phyloP scores from a whole-genome alignment of 2,113 vertebrate species.

The Tauraco erythrolophus region DNA sequence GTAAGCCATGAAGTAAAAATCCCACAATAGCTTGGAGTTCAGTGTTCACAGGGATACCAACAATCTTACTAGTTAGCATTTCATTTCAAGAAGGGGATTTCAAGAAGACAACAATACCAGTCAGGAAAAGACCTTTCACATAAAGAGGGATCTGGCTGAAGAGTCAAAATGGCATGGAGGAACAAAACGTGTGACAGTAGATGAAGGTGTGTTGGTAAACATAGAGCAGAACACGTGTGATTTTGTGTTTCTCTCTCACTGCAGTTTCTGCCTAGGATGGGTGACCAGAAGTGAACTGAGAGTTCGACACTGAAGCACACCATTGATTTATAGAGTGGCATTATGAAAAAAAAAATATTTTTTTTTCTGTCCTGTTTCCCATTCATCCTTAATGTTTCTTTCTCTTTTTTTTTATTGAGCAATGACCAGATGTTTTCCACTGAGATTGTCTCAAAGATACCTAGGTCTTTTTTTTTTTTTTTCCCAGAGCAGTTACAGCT shows the following conservation, averaged over 20 bases:
- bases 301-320: neutral
- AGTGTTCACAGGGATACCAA: neutral
- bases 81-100: neutral
- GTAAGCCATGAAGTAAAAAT: neutral
- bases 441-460: neutral
- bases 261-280: neutral
- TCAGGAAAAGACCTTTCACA: neutral
- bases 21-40: neutral
- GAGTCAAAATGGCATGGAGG: neutral
- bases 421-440: conserved; percentile 25
- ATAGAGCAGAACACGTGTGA: neutral
- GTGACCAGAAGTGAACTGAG: neutral
- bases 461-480: neutral
- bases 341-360: neutral
- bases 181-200: neutral
- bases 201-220: neutral
- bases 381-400: neutral
- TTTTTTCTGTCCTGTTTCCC: neutral
- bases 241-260: neutral
- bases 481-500: neutral
- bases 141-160: neutral
- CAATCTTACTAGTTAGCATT: neutral
- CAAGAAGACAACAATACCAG: neutral
- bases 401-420: neutral
- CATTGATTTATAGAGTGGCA: neutral